Evolutionary conservation across 2,888 invertebrate species (phyloP), one percentile per base, ranked within the genome.

Genomic region (Galerucella calmariensis): DNA sequence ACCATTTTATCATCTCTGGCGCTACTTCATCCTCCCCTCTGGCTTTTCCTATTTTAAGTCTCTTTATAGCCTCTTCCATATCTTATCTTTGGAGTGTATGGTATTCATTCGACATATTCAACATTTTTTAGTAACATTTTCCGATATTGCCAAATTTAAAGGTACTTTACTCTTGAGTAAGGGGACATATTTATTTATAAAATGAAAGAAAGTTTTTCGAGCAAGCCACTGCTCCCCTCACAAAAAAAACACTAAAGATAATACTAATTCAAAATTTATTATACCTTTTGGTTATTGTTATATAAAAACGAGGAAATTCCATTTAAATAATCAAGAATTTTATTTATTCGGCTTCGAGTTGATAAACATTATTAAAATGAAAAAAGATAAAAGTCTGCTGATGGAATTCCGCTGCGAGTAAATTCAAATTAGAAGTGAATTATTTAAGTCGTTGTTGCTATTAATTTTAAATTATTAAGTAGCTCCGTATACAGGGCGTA

Each of bases 251-350:
- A 41, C 9, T 41, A 8, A 51, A 51, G 51, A 51, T 51, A 27
- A 59, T 12, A 27, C 24, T 59, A 59, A 27, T 59, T 27, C 59
- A 20, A 59, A 27, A 59, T 59, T 59, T 59, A 59, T 59, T 5
- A 27, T 59, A 59, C 8, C 27, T 24, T 27, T 59, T 20, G 27
- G 12, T 59, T 27, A 59, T 59, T 59, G 59, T 59, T 59, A 27
- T 59, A 58, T 24, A 27, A 59, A 59, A 59, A 59, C 3, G 59
- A 59, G 12, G 51, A 51, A 51, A n/a, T 51, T 51, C 51, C 51
- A 51, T 51, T 51, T 51, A 51, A 14, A 51, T 51, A 51, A 51
- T 51, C 51, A 51, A 14, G 5, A 51, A 51, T 51, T 51, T 51
- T 51, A 51, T 51, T 14, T 51, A 14, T 51, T n/a, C 51, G 12